phyloP scores from a whole-genome alignment of 2,888 invertebrate genomes.

The Brachyopa scutellaris region DNA sequence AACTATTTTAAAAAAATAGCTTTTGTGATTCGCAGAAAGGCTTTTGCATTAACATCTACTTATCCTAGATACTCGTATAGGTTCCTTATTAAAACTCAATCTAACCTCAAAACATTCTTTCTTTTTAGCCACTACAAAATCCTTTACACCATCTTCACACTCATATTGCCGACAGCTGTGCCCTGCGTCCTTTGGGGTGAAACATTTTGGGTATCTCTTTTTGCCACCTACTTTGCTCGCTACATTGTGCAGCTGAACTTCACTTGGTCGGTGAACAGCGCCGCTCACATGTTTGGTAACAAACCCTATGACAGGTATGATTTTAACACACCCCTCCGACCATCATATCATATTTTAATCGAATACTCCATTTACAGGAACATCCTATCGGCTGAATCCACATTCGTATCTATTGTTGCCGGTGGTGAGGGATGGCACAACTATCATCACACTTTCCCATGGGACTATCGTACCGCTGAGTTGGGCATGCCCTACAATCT shows the following conservation, averaged over 20 bases:
- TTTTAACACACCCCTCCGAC: no score
- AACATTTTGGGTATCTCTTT: slow-evolving; percentile 83
- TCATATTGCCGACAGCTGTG: slow-evolving; percentile 83
- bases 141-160: slow-evolving; percentile 83
- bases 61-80: no score
- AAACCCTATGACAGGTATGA: slow-evolving; percentile 86
- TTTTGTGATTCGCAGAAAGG: no score
- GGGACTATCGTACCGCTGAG: slow-evolving; percentile 94
- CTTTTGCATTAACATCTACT: no score
- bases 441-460: slow-evolving; percentile 94
- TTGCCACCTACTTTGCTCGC: slow-evolving; percentile 84
- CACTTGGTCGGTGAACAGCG: slow-evolving; percentile 90
- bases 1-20: no score
- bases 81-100: no score
- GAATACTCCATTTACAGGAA: slow-evolving; percentile 83
- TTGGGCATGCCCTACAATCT: slow-evolving; percentile 85
- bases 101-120: no score
- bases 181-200: slow-evolving; percentile 87
- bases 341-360: no score
- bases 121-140: slow-evolving; percentile 84
- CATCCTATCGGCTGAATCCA: slow-evolving; percentile 89
- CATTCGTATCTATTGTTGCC: slow-evolving; percentile 86
- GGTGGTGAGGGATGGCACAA: slow-evolving; percentile 95
- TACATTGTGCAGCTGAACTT: slow-evolving; percentile 85
- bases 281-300: slow-evolving; percentile 87